Percentiles rank a stretch among this genome's conserved stretches.
Conservation (phyloP, 2,113 vertebrate species). For the Pyxicephalus adspersus region DNA sequence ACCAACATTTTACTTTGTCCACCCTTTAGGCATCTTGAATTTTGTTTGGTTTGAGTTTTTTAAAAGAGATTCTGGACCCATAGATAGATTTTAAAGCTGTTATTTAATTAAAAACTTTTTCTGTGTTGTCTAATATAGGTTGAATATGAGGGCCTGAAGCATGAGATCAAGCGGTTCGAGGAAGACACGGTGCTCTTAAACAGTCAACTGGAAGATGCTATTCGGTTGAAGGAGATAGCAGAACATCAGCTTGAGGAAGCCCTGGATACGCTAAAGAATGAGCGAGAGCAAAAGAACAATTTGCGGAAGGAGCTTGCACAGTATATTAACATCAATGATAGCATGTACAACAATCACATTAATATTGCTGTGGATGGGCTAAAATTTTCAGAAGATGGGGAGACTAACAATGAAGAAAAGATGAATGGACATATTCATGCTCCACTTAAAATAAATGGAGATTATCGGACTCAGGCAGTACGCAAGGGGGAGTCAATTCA, state of each 20-base stretch:
- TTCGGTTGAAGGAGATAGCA: constrained; percentile 93
- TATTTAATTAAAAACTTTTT: too few relatives aligned
- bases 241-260: constrained; percentile 94
- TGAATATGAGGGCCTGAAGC: constrained; percentile 97
- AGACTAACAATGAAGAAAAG: constrained; percentile 84
- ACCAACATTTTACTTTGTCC: too few relatives aligned
- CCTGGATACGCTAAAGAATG: constrained; percentile 90
- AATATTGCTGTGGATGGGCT: constrained; percentile 90
- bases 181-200: constrained; percentile 96
- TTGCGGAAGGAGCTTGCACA: constrained; percentile 93
- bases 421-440: constrained; percentile 81
- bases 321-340: constrained; percentile 89
- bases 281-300: constrained; percentile 94
- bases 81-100: too few relatives aligned
- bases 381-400: constrained; percentile 83
- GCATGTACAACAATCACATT: constrained; percentile 88
- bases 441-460: constrained; percentile 82
- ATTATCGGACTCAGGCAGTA: constrained; percentile 75
- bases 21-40: too few relatives aligned
- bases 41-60: too few relatives aligned
- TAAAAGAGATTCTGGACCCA: too few relatives aligned
- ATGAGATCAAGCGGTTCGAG: constrained; percentile 96
- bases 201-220: constrained; percentile 94
- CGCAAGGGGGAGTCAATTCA: constrained; percentile 86
- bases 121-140: constrained; percentile 78